Base-by-base conservation (phyloP, 2,888 invertebrate species). In the Polyploca ridens region DNA sequence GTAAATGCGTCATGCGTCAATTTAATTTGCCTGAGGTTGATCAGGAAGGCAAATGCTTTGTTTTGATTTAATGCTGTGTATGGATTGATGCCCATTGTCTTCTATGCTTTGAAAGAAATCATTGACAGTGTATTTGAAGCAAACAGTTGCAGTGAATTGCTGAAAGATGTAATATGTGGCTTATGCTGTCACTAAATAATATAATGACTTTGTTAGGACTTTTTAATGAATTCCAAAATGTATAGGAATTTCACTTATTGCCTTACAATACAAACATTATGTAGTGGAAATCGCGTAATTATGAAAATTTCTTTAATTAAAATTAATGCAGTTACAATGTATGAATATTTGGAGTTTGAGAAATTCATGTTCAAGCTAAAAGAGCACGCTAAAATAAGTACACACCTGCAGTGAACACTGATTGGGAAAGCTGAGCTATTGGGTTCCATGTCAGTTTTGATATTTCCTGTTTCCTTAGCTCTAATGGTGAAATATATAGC, bases 401-500 rank as follows among this genome's bases (percentile, higher is more conserved):
- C 90, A 83, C 88, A 91, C 90, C 91, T 90, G 85, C 65, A 41
- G 82, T 67, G 70, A 89, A 82, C 70, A 89, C 75, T 77, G 87
- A 82, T 76, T 88, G 85, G 66, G 89, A 86, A 72, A 91, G 85
- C 69, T 90, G 87, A 78, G 82, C 80, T 78, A 91, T 76, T 74
- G 87, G 89, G 74, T 88, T 90, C 90, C 90, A 91, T 75, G 84
- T 70, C 74, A 84, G 72, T 70, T 74, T 78, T 75, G 82, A 83
- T 76, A 78, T 76, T 67, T 74, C 83, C 84, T 88, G 86, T 73
- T 77, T 75, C 83, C 82, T 87, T 81, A 89, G 74, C 76, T 83
- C 87, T 90, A 86, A 46, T 46, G 46, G 46, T 46, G 46, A n/a
- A 46, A 46, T 46, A 46, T 46, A 54, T 54, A 54, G 10, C 7